These are phyloP conservation scores for Cyanoramphus novaezelandiae DNA, from an alignment of 2,113 vertebrate genomes.

Conservation along the genomic window DNA sequence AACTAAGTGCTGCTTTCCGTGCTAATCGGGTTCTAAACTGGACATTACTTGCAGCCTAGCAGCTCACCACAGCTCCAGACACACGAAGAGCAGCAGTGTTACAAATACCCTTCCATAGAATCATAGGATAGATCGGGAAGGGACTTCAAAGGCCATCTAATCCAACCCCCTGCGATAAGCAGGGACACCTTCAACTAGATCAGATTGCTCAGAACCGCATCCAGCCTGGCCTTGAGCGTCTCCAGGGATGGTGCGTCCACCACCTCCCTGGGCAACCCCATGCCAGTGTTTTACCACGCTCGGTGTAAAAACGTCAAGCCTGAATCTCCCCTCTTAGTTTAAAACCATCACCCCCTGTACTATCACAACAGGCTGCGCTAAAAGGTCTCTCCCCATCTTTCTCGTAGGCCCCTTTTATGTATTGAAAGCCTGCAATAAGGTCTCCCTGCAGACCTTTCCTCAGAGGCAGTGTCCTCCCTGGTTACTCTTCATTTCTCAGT, in stretches of 20 bases:
- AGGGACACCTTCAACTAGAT: not conserved
- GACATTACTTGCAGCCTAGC: not conserved
- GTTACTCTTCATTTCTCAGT: not conserved
- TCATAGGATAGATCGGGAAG: not conserved
- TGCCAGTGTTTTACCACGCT: not conserved
- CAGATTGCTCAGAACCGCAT: not conserved
- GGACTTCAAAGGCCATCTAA: not conserved
- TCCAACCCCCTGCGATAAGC: not conserved
- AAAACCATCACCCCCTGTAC: not conserved
- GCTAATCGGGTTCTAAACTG: constrained; percentile 24
- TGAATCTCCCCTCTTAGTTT: not conserved
- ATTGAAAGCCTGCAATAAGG: not conserved
- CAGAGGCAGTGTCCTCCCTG: not conserved
- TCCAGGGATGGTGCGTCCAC: not conserved
- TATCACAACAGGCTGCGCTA: not conserved
- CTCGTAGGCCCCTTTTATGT: not conserved
- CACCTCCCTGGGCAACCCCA: not conserved
- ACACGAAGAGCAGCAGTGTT: fast-evolving
- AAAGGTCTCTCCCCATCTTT: not conserved
- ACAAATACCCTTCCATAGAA: not conserved
- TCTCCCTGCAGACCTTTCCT: not conserved
- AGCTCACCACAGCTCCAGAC: not conserved
- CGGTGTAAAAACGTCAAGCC: not conserved
- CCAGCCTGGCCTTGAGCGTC: not conserved
- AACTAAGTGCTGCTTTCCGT: not conserved